Evolutionary conservation across 2,113 vertebrate species (phyloP), one percentile per base, ranked within the genome.

Genomic region (Chionodraco myersi): DNA sequence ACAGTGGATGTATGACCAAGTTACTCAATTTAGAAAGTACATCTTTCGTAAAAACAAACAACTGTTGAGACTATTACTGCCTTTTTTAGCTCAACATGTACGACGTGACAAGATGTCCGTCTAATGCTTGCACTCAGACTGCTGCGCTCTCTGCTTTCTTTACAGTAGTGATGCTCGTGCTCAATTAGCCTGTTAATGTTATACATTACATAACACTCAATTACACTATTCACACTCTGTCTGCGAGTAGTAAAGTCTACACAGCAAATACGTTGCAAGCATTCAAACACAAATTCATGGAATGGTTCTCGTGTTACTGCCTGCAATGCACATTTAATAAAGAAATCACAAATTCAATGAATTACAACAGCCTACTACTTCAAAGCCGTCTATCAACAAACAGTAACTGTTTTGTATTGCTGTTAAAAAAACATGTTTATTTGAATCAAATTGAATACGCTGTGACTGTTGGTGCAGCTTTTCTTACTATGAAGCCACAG

Each of bases 121-220:
- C 60, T 80, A 77, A 60, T 81, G 83, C 85, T 83, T 87, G 80
- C 71, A 71, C 51, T n/a, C 48, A 82, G 51, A 79, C 13, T 88
- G 56, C 65, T 85, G 61, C 56, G 73, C 72, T 85, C 74, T 54
- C 63, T 81, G 69, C 36, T 82, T 83, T 80, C 48, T 67, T 89
- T 47, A 51, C 23, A n/a, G 11, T 51, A 54, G 9, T 62, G 47
- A 68, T 63, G 68, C 62, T 62, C 74, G 60, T 61, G 54, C 60
- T 69, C 47, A 66, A 48, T 73, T 75, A 26, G 66, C 36, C 13
- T 65, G 61, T 34, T 51, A 21, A 21, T 21, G 21, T 21, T 21
- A 21, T 41, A 16, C 16, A 58, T 52, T 36, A 45, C 49, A n/a
- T 18, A 18, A 68, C 52, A 63, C 76, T 63, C 58, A 51, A 51